These are phyloP conservation scores for Cavia porcellus DNA, from an alignment of 2,113 vertebrate species.

Conservation along the genomic window DNA sequence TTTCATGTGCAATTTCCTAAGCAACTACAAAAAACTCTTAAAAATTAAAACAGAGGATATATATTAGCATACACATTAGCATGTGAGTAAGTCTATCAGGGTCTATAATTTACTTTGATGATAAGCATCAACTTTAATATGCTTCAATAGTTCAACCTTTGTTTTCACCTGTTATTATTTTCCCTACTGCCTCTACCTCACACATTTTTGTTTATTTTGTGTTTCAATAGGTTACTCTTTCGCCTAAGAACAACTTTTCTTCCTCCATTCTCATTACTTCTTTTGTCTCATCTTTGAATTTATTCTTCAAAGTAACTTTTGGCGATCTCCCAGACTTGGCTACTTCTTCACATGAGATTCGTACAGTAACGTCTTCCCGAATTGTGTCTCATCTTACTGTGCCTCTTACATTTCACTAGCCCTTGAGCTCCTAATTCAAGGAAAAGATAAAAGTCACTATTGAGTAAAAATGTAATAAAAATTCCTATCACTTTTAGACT, in stretches of 20 bases:
- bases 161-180: neutral
- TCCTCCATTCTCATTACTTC: neutral
- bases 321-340: neutral
- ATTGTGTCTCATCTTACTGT: neutral
- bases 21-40: neutral
- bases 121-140: neutral
- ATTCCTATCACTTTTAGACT: neutral
- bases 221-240: neutral
- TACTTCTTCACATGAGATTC: accelerated
- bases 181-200: neutral
- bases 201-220: neutral
- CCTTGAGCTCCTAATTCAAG: accelerated
- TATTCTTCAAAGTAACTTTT: neutral
- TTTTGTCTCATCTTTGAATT: neutral
- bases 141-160: neutral
- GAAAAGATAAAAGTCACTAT: neutral
- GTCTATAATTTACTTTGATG: neutral
- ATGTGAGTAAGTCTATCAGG: neutral
- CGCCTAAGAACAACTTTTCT: neutral
- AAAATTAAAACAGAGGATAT: neutral
- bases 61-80: neutral
- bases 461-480: neutral
- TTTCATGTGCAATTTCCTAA: neutral
- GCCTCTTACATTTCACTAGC: accelerated
- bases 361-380: accelerated